phyloP scores from a whole-genome alignment of 2,888 invertebrate genomes.

The Epirrita christyi region DNA sequence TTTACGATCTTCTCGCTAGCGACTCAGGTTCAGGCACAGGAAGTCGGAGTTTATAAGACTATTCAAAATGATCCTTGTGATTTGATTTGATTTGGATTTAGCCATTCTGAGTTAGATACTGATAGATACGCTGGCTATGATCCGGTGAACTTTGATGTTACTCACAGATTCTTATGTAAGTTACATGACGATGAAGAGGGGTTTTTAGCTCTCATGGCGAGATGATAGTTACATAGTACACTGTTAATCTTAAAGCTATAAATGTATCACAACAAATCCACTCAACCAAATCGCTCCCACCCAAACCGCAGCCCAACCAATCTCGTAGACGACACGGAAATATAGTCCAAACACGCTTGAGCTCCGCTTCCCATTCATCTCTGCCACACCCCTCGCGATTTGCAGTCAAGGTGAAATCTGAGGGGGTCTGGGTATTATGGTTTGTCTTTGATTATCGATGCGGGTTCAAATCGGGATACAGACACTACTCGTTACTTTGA shows the following conservation, averaged over 20 bases:
- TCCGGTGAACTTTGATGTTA: no score
- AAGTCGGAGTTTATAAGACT: no score
- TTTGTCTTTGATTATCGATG: conserved; percentile 54
- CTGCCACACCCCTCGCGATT: conserved; percentile 26
- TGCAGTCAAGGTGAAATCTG: conserved; percentile 6
- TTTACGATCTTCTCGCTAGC: no score
- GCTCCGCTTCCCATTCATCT: conserved; percentile 54
- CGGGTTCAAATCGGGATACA: conserved; percentile 43
- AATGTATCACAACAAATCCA: conserved; percentile 5
- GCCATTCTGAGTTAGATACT: no score
- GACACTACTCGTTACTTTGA: conserved; percentile 45
- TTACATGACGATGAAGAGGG: no score
- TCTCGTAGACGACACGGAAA: conserved; percentile 56
- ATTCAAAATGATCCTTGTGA: no score
- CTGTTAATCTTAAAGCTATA: background rate
- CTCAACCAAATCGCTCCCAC: conserved; percentile 26
- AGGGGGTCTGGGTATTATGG: conserved; percentile 24
- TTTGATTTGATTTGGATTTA: no score
- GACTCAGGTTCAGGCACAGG: no score
- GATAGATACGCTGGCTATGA: no score
- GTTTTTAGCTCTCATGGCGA: no score
- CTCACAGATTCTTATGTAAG: no score
- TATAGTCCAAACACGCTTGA: conserved; percentile 61
- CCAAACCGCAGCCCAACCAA: conserved; percentile 46
- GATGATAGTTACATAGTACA: no score